Evolutionary conservation across 2,113 vertebrate genomes (phyloP).

Genomic region (Phocoena sinus): DNA sequence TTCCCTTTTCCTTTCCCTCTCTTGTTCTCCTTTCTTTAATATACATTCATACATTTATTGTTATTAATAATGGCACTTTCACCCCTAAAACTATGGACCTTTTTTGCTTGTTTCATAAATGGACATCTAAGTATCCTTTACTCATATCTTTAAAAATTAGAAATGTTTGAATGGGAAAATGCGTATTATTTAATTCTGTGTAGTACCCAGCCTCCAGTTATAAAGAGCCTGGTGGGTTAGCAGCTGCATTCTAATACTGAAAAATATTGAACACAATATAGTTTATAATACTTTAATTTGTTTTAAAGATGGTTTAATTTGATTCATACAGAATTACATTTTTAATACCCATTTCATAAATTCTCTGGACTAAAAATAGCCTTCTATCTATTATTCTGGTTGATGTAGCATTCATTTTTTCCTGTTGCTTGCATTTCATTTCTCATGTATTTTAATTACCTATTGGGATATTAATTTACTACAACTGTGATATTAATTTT

Average conservation of each 20-base stretch:
- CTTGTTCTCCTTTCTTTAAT: not conserved
- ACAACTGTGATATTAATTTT: constrained; percentile 34
- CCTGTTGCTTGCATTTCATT: not conserved
- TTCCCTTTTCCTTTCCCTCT: not conserved
- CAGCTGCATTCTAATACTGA: not conserved
- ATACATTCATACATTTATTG: not conserved
- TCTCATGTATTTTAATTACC: constrained; percentile 34
- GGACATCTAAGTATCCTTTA: not conserved
- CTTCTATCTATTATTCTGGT: not conserved
- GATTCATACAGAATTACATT: not conserved
- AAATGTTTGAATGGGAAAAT: not conserved
- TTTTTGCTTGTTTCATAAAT: not conserved
- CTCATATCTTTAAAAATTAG: not conserved
- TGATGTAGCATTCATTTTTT: constrained; percentile 2
- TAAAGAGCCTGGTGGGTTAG: not conserved
- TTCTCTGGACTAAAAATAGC: not conserved
- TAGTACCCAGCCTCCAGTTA: not conserved
- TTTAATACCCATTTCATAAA: not conserved
- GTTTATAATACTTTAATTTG: not conserved
- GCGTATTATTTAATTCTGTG: not conserved
- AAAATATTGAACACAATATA: not conserved
- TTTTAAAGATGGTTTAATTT: not conserved
- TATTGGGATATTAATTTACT: constrained; percentile 32
- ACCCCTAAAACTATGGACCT: not conserved
- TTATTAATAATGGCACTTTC: not conserved